Evolutionary conservation across 64 coral and sea anemone species (phyloP).

Genomic region (Acropora yongei): DNA sequence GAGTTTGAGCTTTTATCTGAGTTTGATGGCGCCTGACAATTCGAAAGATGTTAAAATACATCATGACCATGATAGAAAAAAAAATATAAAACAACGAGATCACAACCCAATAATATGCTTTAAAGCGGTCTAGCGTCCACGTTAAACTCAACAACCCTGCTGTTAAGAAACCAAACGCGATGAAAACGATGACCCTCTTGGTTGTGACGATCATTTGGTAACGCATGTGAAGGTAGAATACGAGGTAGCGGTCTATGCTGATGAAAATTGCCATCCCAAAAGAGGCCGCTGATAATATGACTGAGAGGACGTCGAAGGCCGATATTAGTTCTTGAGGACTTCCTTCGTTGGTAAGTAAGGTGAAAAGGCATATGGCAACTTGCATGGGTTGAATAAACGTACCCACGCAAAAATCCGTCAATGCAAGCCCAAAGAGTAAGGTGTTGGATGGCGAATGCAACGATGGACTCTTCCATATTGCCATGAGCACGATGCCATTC

Average conservation of each 20-base stretch:
- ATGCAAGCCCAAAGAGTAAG: slow-evolving; percentile 37
- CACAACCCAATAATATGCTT: slow-evolving; percentile 5
- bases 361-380: background rate
- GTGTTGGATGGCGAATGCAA: slow-evolving; percentile 43
- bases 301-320: background rate
- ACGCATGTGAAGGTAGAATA: slow-evolving; percentile 54
- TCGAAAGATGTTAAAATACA: slow-evolving; percentile 59
- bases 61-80: slow-evolving; percentile 31
- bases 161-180: slow-evolving; percentile 30
- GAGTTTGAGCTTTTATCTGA: slow-evolving; percentile 43
- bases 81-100: background rate
- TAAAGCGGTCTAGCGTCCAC: background rate
- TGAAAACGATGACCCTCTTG: background rate
- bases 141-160: background rate
- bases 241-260: slow-evolving; percentile 60
- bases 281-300: slow-evolving; percentile 10
- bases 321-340: background rate
- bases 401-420: slow-evolving; percentile 31
- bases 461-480: slow-evolving; percentile 28
- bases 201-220: slow-evolving; percentile 66
- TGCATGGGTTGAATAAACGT: slow-evolving; percentile 22
- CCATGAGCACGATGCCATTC: slow-evolving; percentile 19
- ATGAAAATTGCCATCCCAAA: slow-evolving; percentile 41
- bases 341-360: background rate
- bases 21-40: slow-evolving; percentile 39